A percentile compares a stretch with the other conserved stretches of the same genome.
Conservation (phyloP, 2,113 vertebrate species). For the Phocoena phocoena region DNA sequence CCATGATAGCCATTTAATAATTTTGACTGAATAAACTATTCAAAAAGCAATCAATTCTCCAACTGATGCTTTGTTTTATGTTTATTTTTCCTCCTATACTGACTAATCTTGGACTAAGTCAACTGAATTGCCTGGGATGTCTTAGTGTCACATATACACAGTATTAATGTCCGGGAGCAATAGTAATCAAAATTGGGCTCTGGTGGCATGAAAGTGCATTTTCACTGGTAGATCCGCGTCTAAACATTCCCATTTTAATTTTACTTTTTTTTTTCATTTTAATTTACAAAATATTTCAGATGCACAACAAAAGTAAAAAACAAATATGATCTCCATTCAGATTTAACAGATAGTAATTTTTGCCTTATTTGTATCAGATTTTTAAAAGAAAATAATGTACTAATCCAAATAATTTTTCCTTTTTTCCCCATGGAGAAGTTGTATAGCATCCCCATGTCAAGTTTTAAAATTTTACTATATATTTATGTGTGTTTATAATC, state of each 20-base stretch:
- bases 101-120: background rate
- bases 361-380: background rate
- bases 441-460: background rate
- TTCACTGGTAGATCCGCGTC: background rate
- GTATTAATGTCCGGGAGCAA: background rate
- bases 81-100: background rate
- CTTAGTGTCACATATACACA: background rate
- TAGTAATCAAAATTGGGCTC: background rate
- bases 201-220: background rate
- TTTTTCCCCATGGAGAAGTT: background rate
- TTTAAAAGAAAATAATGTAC: background rate
- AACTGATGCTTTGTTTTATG: background rate
- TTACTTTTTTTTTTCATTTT: background rate
- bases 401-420: background rate
- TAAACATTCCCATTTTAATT: background rate
- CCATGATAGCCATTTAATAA: background rate
- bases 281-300: background rate
- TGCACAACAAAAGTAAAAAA: background rate
- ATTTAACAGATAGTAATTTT: background rate
- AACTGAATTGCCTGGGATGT: background rate
- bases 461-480: background rate
- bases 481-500: background rate
- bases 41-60: background rate
- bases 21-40: slow-evolving; percentile 2
- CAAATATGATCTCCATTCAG: background rate